Conservation (phyloP, 2,113 vertebrate species). For the Plestiodon gilberti region DNA sequence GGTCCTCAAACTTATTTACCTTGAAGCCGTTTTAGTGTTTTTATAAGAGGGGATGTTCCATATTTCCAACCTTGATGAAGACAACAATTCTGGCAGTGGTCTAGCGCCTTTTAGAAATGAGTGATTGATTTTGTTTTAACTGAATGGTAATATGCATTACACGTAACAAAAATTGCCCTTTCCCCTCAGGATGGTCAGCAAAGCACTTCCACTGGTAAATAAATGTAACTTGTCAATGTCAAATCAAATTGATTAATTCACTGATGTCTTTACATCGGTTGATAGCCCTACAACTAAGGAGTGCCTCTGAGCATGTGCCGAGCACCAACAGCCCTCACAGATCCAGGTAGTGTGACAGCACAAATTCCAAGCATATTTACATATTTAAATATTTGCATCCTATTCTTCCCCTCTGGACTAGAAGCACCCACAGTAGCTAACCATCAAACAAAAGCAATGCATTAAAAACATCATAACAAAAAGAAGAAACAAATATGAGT, state of each 20-base stretch:
- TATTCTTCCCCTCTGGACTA: too few relatives aligned
- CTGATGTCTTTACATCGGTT: background rate
- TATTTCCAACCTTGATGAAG: background rate
- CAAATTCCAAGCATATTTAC: too few relatives aligned
- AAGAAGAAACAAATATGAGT: too few relatives aligned
- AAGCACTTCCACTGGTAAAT: background rate
- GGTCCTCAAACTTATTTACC: background rate
- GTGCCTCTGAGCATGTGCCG: too few relatives aligned
- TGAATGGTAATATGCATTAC: background rate
- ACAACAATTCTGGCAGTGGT: background rate
- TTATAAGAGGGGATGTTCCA: background rate
- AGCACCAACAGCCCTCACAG: too few relatives aligned
- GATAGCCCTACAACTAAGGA: background rate
- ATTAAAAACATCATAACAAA: too few relatives aligned
- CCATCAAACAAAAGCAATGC: too few relatives aligned
- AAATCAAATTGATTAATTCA: background rate
- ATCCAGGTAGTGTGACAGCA: too few relatives aligned
- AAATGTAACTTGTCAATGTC: background rate
- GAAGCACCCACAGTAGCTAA: too few relatives aligned
- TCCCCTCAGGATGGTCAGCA: background rate
- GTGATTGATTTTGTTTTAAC: background rate
- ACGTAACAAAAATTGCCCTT: background rate
- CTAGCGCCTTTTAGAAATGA: too few relatives aligned
- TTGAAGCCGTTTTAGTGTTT: background rate
- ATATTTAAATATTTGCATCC: too few relatives aligned